Evolutionary conservation across 53 echinoderm and acorn worm genomes (phyloP), one percentile per base, ranked within the genome.

Genomic region (Paracentrotus lividus): DNA sequence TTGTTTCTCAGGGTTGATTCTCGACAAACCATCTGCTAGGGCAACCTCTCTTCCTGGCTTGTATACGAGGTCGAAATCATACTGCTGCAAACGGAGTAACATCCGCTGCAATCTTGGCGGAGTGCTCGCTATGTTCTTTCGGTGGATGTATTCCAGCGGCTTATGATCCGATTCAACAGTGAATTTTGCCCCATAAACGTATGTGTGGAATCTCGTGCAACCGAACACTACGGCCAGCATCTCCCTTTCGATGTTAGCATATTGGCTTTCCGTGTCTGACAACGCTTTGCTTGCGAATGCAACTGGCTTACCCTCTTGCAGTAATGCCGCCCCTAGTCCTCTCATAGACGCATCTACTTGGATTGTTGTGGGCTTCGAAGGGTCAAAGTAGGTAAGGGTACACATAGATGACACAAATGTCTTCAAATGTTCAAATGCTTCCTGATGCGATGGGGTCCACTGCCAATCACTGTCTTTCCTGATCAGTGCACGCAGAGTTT

Each of bases 61-160:
- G 43, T 96, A 94, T 5, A 44, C 26, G 8, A 96, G 7, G 9
- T 75, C 58, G 34, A 93, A 88, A 40, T 96, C 88, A 65, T 94
- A 96, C 0, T 92, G 94, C 60, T 96, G 96, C 12, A 96, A 27
- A 21, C 93, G 86, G 52, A 96, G 49, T 38, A 96, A 21, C 96
- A 96, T 96, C 21, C 96, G 43, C 91, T 96, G 93, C 9, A 96
- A 67, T 32, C 96, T 88, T 59, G 94, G 96, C 43, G 94, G 93
- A 29, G 96, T 96, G 42, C 31, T 45, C 29, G 66, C 72, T 29
- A 97, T 51, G 86, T 95, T 97, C 72, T 97, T 97, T 27, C 72
- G 60, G 53, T 96, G 94, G 33, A 97, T 97, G 69, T 84, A 94
- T 57, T 95, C 96, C 1, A 97, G 84, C 13, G 97, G 96, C 84